A percentile compares a stretch with the other conserved stretches of the same genome.
Evolutionary conservation across 2,888 invertebrate species (phyloP).

Genomic region (Tachina fera): DNA sequence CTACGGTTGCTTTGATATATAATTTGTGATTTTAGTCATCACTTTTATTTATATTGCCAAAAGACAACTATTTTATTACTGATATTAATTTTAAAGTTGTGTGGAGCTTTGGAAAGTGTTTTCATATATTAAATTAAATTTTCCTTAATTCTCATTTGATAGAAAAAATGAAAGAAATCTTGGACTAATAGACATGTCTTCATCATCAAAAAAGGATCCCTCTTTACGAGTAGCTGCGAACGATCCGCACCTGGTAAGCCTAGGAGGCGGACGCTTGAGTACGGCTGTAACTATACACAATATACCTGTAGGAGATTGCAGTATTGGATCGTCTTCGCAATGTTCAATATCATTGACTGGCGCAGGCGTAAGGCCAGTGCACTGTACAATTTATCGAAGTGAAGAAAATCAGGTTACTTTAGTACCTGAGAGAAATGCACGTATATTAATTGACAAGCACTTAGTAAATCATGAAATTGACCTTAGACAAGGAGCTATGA

Average conservation of each 20-base stretch:
- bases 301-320: slow-evolving; percentile 92
- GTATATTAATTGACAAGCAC: slow-evolving; percentile 89
- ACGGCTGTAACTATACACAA: slow-evolving; percentile 96
- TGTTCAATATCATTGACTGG: slow-evolving; percentile 93
- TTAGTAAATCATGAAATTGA: slow-evolving; percentile 89
- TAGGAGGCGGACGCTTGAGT: slow-evolving; percentile 94
- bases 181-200: slow-evolving; percentile 77
- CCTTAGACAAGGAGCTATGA: slow-evolving; percentile 94
- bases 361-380: slow-evolving; percentile 91
- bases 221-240: slow-evolving; percentile 88
- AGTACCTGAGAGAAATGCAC: slow-evolving; percentile 88
- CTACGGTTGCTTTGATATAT: background rate
- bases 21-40: slow-evolving; percentile 40
- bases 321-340: slow-evolving; percentile 90
- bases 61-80: too few species aligned
- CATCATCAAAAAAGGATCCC: slow-evolving; percentile 81
- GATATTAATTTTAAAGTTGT: too few species aligned
- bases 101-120: too few species aligned
- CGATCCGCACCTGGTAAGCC: slow-evolving; percentile 94
- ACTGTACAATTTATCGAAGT: slow-evolving; percentile 94
- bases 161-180: slow-evolving; percentile 6
- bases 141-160: too few species aligned
- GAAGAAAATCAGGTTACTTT: slow-evolving; percentile 91
- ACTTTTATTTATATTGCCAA: slow-evolving; percentile 37
- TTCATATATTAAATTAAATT: too few species aligned